Evolutionary conservation across 2,797 vertebrate genomes (phyloP).

Genomic region (Onychomys torridus): DNA sequence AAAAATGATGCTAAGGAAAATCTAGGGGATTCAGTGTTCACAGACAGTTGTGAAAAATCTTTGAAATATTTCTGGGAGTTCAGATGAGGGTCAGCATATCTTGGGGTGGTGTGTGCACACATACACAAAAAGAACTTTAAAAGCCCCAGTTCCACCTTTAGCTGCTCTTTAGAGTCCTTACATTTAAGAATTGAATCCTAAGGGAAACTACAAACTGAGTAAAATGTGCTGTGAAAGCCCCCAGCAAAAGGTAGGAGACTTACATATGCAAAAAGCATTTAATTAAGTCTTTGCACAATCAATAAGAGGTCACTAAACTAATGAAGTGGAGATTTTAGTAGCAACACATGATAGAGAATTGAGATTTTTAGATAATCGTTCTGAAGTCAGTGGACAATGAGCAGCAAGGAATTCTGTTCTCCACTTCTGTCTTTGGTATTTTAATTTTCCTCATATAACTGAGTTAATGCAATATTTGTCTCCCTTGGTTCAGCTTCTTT

Average conservation of each 20-base stretch:
- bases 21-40: neutral
- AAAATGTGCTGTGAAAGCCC: neutral
- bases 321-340: neutral
- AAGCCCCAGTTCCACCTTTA: neutral
- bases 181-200: neutral
- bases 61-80: neutral
- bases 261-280: neutral
- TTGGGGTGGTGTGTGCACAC: too few relatives aligned
- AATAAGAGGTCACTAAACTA: neutral
- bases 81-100: neutral
- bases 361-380: neutral
- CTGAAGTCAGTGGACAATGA: neutral
- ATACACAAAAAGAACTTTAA: neutral
- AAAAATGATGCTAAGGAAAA: neutral
- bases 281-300: neutral
- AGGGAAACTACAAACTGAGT: neutral
- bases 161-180: neutral
- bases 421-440: neutral
- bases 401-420: neutral
- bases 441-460: neutral
- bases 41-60: neutral
- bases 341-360: neutral
- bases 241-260: neutral
- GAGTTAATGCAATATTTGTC: neutral
- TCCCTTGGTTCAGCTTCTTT: neutral